Conservation (phyloP, 2,113 vertebrate genomes). For the Menidia beryllina region DNA sequence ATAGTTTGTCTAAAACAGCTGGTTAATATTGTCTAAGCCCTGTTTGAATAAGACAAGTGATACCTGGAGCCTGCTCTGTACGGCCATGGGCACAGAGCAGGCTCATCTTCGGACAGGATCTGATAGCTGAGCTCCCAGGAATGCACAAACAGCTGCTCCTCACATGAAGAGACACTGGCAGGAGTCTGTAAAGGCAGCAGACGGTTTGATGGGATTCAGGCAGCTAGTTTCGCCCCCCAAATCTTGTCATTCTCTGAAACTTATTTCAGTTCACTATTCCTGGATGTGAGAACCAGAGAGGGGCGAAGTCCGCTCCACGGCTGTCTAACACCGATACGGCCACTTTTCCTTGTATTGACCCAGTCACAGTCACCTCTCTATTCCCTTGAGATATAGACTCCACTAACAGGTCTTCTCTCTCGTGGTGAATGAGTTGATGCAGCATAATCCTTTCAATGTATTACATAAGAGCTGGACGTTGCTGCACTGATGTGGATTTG, state of each 20-base stretch:
- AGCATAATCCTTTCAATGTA: conserved; percentile 15
- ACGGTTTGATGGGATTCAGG: not conserved
- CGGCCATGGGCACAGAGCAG: not conserved
- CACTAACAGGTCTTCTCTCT: conserved; percentile 45
- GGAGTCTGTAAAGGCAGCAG: conserved; percentile 11
- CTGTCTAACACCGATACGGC: conserved; percentile 52
- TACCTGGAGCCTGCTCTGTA: conserved; percentile 32
- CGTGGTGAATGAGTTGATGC: conserved; percentile 34
- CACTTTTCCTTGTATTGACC: conserved; percentile 60
- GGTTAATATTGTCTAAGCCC: conserved; percentile 69
- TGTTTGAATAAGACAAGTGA: conserved; percentile 35
- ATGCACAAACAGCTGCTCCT: conserved; percentile 36
- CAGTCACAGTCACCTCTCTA: conserved; percentile 56
- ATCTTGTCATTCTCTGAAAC: conserved; percentile 13
- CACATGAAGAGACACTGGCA: conserved; percentile 3
- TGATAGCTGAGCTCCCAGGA: conserved; percentile 33
- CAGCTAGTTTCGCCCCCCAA: conserved; percentile 10
- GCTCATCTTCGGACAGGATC: conserved; percentile 2
- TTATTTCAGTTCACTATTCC: conserved; percentile 19
- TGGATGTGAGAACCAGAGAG: conserved; percentile 16
- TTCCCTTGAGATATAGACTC: conserved; percentile 29
- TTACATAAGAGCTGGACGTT: conserved; percentile 56
- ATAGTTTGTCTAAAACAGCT: conserved; percentile 69
- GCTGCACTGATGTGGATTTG: conserved; percentile 49
- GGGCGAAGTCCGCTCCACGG: conserved; percentile 23